These are phyloP conservation scores for Brevimyrus niger DNA, from an alignment of 2,113 vertebrate genomes.

Conservation along the genomic window DNA sequence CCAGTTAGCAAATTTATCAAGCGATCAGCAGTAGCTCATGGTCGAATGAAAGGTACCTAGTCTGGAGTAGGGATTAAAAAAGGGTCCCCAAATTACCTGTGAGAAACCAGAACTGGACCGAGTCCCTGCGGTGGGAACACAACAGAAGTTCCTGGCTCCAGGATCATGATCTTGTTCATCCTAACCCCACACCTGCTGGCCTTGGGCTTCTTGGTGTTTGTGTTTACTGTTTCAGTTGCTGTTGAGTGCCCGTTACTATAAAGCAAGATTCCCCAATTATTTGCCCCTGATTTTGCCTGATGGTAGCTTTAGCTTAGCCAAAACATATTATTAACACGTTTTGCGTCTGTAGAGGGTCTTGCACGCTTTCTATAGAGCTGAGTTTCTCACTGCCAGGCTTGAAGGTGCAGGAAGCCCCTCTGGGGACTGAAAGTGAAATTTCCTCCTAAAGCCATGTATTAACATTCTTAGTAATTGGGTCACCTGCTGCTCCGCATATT, in stretches of 20 bases:
- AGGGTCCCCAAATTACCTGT: background rate
- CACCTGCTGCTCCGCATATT: background rate
- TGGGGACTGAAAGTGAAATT: background rate
- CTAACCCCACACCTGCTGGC: background rate
- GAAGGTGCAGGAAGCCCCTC: background rate
- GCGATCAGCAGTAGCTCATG: background rate
- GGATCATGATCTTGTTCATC: background rate
- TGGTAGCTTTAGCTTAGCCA: background rate
- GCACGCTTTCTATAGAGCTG: background rate
- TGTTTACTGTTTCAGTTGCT: background rate
- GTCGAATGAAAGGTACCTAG: background rate
- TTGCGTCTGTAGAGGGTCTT: background rate
- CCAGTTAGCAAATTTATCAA: background rate
- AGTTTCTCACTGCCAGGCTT: background rate
- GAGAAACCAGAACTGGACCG: background rate
- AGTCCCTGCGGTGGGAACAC: background rate
- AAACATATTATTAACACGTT: background rate
- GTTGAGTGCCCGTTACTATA: background rate
- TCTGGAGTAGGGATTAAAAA: background rate
- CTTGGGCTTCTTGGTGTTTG: background rate
- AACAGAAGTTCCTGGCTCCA: too few species aligned
- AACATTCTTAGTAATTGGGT: background rate
- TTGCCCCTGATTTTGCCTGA: background rate
- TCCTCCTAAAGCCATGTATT: background rate
- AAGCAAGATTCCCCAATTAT: background rate